Base-by-base conservation (phyloP, 2,888 invertebrate species). In the Zhuqinia jingwanae region DNA sequence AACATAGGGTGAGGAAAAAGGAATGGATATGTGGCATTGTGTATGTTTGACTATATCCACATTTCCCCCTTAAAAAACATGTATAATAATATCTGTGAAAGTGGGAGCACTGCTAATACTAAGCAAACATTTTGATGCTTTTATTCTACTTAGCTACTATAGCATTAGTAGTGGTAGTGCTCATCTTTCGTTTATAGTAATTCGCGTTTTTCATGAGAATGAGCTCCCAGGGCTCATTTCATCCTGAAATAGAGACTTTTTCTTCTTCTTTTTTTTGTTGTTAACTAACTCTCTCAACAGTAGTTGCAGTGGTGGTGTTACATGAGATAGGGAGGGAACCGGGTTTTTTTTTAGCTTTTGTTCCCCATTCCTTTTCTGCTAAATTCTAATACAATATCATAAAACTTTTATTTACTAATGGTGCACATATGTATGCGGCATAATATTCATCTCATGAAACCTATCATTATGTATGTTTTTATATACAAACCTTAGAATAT, bases 201-300 rank as follows among this genome's bases (percentile, higher is more conserved):
- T 78, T 85, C 60, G 56, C 76, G 50, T 86, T 86, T 81, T 80
- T 80, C 76, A 76, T 81, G 85, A 80, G 85, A 50, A 80, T 80
- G 53, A 80, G 80, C 80, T 86, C 85, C 85, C 80, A 80, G 80
- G 76, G 75, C 76, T 81, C 85, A 81, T 86, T 80, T 85, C 85
- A 63, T 85, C 56, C 45, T 76, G 76, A 86, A 80, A 86, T 86
- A 80, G 68, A 80, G 45, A 86, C 70, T 76, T 77, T 27, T 63
- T 75, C 84, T 68, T 76, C 42, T 68, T 60, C 65, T 77, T 27
- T 63, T 75, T 77, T 68, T 76, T 53, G 53, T 78, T 76, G 36
- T 60, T 63, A 73, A 81, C 73, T 50, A 81, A 58, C 63, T 68
- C 27, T 42, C 36, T 20, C 20, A 17, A 30, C 25, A n/a, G n/a